These are phyloP conservation scores for Mobula birostris DNA, from an alignment of 2,113 vertebrate species.

Conservation along the genomic window DNA sequence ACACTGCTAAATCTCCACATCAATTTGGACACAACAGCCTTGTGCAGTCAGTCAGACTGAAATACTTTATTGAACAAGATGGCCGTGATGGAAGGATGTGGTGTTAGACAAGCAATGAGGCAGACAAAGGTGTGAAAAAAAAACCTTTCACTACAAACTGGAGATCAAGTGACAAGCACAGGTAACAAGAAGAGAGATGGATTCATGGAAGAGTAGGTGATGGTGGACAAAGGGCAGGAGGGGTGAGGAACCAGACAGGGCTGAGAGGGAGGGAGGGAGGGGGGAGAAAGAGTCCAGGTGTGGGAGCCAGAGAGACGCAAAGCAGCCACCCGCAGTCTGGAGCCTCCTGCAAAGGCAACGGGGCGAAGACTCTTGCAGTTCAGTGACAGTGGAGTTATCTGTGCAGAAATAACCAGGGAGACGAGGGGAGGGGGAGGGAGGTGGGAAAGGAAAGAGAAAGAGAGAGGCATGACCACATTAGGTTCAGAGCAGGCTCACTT, in stretches of 20 bases:
- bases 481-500: not conserved
- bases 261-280: constrained; percentile 39
- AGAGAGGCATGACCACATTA: constrained; percentile 9
- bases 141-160: not conserved
- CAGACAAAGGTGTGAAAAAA: not conserved
- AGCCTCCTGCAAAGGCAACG: not conserved
- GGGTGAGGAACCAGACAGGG: not conserved
- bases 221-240: not conserved
- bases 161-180: not conserved
- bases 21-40: not conserved
- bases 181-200: not conserved
- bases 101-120: not conserved
- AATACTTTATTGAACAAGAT: not conserved
- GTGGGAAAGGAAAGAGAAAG: constrained; percentile 42
- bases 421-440: constrained; percentile 44
- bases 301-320: not conserved
- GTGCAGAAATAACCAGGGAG: constrained; percentile 33
- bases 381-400: not conserved
- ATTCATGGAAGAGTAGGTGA: not conserved
- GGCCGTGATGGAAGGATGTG: not conserved
- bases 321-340: not conserved
- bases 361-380: not conserved
- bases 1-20: too few species aligned
- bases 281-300: not conserved
- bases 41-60: not conserved